Base-by-base conservation (phyloP, 2,888 invertebrate genomes). In the Brassicogethes aeneus region DNA sequence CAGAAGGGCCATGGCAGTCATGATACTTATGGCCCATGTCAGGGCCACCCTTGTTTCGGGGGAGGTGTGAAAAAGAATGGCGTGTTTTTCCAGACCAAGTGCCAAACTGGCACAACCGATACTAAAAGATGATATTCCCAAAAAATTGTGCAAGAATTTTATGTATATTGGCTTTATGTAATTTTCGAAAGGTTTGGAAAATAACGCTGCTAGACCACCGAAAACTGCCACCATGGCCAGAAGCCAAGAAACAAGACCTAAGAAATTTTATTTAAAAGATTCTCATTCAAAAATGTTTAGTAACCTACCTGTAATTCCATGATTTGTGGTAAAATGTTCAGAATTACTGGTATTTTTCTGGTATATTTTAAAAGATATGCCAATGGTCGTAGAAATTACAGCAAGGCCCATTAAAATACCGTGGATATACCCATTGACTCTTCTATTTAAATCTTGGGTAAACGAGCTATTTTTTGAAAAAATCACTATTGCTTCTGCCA, bases 261-360 rank as follows among this genome's bases (percentile, higher is more conserved):
- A n/a, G n/a, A n/a, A n/a, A n/a, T n/a, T n/a, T n/a, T n/a, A n/a
- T n/a, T n/a, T n/a, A n/a, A n/a, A n/a, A n/a, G n/a, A n/a, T n/a
- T n/a, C n/a, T n/a, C n/a, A n/a, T n/a, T n/a, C n/a, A n/a, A n/a
- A n/a, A n/a, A 13, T 32, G 10, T 32, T 13, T 32, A 32, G 12
- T 35, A 14, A 45, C 47, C 36, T 46, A 55, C 55, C 55, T 34
- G 50, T 33, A 42, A 39, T 48, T 16, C 44, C 55, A 43, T 62
- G 62, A n/a, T 46, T 47, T 1, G 54, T 45, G 14, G 33, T 38
- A 43, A 62, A 62, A 46, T 62, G 61, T 10, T n/a, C n/a, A n/a
- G n/a, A n/a, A n/a, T n/a, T n/a, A n/a, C n/a, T n/a, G n/a, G 17
- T 16, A 3, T 33, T 34, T 45, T 52, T 55, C 14, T 53, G 47